phyloP scores from a whole-genome alignment of 2,113 vertebrate genomes.

The Microcebus griseorufus region DNA sequence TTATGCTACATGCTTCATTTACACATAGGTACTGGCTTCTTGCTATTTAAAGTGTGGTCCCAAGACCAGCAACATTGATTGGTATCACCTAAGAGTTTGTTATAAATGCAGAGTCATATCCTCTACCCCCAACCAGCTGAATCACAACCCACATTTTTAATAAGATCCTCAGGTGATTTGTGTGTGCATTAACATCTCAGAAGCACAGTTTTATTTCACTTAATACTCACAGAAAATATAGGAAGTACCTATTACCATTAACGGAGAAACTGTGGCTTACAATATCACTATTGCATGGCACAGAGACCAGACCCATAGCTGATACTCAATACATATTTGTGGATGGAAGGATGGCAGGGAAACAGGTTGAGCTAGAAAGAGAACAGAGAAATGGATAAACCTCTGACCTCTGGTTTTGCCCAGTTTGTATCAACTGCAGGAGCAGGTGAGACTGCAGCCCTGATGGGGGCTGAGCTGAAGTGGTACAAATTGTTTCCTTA shows the following conservation, averaged over 20 bases:
- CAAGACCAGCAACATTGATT: accelerated
- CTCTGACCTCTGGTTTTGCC: not conserved
- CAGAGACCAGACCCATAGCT: not conserved
- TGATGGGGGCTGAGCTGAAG: not conserved
- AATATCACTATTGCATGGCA: not conserved
- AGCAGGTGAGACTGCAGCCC: not conserved
- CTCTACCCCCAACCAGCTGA: not conserved
- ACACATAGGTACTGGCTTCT: not conserved
- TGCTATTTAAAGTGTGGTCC: not conserved
- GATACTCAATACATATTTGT: not conserved
- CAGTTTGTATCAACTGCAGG: not conserved
- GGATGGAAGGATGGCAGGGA: not conserved
- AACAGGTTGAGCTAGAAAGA: not conserved
- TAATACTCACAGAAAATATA: not conserved
- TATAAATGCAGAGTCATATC: not conserved
- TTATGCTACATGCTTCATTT: not conserved
- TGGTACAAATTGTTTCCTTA: not conserved
- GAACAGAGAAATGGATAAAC: not conserved
- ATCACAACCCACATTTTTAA: not conserved
- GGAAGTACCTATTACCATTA: not conserved
- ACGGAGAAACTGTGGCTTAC: not conserved
- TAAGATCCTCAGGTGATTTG: not conserved
- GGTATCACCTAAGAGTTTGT: not conserved
- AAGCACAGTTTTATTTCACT: not conserved
- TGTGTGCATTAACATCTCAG: not conserved